Base-by-base conservation (phyloP, 2,797 vertebrate genomes). In the Natrix natrix region DNA sequence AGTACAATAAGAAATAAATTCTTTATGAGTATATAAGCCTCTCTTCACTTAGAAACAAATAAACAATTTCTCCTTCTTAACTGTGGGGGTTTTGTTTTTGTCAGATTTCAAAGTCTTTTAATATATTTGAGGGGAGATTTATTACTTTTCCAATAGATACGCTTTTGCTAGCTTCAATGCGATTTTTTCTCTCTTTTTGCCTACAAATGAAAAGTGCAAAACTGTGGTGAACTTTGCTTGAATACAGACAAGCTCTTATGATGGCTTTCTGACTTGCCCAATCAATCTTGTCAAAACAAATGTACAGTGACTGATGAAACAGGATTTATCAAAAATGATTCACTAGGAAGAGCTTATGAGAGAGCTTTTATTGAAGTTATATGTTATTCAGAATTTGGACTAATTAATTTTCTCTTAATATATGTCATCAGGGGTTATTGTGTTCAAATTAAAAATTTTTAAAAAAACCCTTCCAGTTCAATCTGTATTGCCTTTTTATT, bases 211-310 rank as follows among this genome's bases (percentile, higher is more conserved):
- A 63, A 87, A 69, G 61, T 78, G 94, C 22, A 88, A 90, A 93
- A 95, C 95, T 94, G 90, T 94, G 95, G 92, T 92, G 43, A 96
- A 95, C 96, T 97, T 95, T 78, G 61, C 91, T 93, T 59, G 95
- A 95, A 94, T 96, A 95, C 91, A 87, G 86, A 91, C 94, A 93
- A 78, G 93, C 37, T 93, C 57, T 96, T 95, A 56, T 86, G n/a
- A 94, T 92, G 56, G 86, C 83, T 94, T 92, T 43, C 32, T 92
- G 93, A 94, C 93, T 87, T 89, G 4, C 16, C 93, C 94, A 93
- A 97, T 97, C 96, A 96, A 96, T 98, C 97, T 87, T 97, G 97
- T 97, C 97, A 97, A 88, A 88, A 37, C 55, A 93, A 96, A 93
- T 86, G 86, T 95, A 95, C 94, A 92, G 69, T 97, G 95, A 97